Evolutionary conservation across 2,113 vertebrate species (phyloP).

Genomic region (Acrocephalus kingi): DNA sequence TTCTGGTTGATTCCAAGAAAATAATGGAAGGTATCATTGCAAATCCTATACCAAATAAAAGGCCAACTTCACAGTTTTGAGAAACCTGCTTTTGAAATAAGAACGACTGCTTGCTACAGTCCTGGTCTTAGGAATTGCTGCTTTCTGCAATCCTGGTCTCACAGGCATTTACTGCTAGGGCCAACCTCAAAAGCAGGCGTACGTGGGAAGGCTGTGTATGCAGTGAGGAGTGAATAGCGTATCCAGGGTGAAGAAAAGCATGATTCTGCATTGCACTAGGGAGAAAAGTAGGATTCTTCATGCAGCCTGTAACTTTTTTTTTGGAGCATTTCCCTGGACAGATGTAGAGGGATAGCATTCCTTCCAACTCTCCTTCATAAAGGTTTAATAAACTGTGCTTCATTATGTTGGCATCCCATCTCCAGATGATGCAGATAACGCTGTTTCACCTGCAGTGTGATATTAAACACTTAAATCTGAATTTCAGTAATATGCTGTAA

Average conservation of each 20-base stretch:
- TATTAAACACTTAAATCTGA: constrained; percentile 15
- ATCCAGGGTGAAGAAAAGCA: neutral
- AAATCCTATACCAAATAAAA: neutral
- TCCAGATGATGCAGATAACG: constrained; percentile 23
- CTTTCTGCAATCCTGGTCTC: neutral
- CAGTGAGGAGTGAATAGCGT: neutral
- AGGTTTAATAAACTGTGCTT: neutral
- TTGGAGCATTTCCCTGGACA: neutral
- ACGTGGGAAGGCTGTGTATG: neutral
- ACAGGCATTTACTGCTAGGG: neutral
- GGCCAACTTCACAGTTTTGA: neutral
- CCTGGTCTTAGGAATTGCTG: neutral
- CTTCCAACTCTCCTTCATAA: constrained; percentile 5
- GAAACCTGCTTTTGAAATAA: neutral
- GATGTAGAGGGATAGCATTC: neutral
- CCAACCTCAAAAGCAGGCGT: neutral
- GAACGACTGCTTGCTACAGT: neutral
- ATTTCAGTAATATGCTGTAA: neutral
- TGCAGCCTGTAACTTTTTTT: neutral
- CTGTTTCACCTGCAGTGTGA: neutral
- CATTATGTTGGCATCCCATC: constrained; percentile 14
- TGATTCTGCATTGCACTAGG: neutral
- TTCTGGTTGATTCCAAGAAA: neutral
- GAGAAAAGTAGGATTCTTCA: neutral
- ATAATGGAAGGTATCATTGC: neutral